Percentiles rank a stretch among this genome's conserved stretches.
These are phyloP conservation scores for Electrona antarctica DNA, from an alignment of 2,113 vertebrate genomes.

Conservation along the genomic window DNA sequence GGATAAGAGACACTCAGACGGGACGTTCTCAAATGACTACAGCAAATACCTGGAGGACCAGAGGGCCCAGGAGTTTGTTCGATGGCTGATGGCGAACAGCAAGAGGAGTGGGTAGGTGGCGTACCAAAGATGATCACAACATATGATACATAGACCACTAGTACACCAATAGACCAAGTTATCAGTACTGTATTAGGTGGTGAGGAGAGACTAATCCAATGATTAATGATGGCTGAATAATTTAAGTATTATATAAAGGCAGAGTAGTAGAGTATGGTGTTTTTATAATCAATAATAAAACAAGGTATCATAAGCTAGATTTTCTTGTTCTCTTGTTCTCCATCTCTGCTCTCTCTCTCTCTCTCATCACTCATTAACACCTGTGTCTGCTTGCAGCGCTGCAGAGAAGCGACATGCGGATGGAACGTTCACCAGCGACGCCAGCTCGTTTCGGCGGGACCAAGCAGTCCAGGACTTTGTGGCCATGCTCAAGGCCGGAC, in stretches of 20 bases:
- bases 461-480: constrained; percentile 95
- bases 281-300: too few species aligned
- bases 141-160: too few species aligned
- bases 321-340: too few species aligned
- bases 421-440: constrained; percentile 93
- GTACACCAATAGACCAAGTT: too few species aligned
- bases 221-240: too few species aligned
- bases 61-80: constrained; percentile 92
- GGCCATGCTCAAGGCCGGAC: constrained; percentile 89
- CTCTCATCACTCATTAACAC: not conserved
- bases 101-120: constrained; percentile 88
- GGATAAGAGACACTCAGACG: constrained; percentile 93
- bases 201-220: too few species aligned
- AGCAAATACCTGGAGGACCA: constrained; percentile 95
- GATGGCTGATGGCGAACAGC: constrained; percentile 91
- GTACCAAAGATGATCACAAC: too few species aligned
- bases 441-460: constrained; percentile 91
- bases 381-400: constrained; percentile 63
- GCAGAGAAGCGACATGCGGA: constrained; percentile 89
- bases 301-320: too few species aligned
- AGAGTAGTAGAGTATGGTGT: too few species aligned
- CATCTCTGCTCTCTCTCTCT: too few species aligned
- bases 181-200: too few species aligned
- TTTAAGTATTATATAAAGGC: too few species aligned
- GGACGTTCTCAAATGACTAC: constrained; percentile 97